phyloP scores from a whole-genome alignment of 2,797 vertebrate genomes.

The Sparidentex hasta region DNA sequence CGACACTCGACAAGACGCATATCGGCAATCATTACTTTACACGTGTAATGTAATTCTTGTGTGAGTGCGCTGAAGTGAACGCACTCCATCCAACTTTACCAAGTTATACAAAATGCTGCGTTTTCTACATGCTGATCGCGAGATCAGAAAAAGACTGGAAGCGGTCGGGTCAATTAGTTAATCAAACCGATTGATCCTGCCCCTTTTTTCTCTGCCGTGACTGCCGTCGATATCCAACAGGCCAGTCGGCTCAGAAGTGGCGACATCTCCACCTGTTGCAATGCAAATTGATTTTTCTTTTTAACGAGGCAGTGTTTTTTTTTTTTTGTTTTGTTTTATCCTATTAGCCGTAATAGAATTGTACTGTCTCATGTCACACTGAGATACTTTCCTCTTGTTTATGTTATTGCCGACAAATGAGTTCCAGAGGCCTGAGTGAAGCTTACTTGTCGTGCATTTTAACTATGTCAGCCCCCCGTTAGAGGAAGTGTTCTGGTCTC shows the following conservation, averaged over 20 bases:
- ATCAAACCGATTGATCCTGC: conserved; percentile 27
- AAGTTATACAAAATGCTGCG: conserved; percentile 4
- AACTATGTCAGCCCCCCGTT: background rate
- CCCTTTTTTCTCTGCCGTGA: conserved; percentile 6
- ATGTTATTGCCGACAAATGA: background rate
- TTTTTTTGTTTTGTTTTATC: conserved; percentile 16
- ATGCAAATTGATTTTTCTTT: conserved; percentile 30
- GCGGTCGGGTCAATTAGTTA: conserved; percentile 20
- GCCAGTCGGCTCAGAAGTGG: conserved; percentile 1
- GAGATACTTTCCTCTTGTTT: background rate
- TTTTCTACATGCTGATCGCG: background rate
- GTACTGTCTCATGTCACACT: background rate
- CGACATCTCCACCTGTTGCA: conserved; percentile 23
- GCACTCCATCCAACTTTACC: background rate
- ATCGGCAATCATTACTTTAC: conserved; percentile 4
- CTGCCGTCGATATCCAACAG: conserved; percentile 34
- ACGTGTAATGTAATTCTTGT: background rate
- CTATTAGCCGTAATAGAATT: conserved; percentile 22
- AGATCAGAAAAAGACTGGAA: conserved; percentile 8
- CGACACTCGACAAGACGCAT: background rate
- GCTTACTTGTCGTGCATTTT: background rate
- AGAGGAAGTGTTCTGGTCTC: background rate
- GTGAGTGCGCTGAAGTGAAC: background rate
- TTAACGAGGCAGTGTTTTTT: conserved; percentile 5
- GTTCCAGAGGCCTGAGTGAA: background rate